Conservation (phyloP, 2,888 invertebrate genomes). For the Sphaeridia pumilis region DNA sequence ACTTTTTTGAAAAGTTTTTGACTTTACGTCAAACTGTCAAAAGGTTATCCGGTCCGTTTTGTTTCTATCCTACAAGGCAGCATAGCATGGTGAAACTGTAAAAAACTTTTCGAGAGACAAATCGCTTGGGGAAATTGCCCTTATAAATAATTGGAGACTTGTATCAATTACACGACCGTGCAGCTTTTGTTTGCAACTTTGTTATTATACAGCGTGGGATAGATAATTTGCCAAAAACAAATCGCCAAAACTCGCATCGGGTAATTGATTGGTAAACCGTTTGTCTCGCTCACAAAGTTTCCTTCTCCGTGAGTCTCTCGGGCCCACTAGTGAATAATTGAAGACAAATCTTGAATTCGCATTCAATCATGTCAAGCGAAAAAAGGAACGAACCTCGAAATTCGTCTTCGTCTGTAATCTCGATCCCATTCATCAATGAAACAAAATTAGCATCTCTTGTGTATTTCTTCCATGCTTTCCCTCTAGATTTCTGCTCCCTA, state of each 20-base stretch:
- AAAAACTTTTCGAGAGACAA: not conserved
- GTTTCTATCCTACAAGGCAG: no score
- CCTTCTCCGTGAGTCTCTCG: no score
- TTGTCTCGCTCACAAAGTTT: no score
- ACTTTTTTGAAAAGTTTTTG: not conserved
- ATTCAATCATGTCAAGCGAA: constrained; percentile 1
- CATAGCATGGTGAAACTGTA: not conserved
- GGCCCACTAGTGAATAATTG: constrained; percentile 5
- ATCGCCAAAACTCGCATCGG: not conserved
- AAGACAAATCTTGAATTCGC: not conserved
- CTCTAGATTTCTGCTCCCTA: no score
- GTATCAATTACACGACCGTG: not conserved
- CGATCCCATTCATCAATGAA: not conserved
- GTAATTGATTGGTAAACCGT: no score
- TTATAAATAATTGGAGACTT: not conserved
- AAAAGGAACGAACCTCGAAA: not conserved
- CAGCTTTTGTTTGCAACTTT: not conserved
- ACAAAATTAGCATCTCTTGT: not conserved
- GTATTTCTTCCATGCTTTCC: not conserved
- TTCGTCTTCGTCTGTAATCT: not conserved
- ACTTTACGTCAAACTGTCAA: no score
- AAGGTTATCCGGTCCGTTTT: no score
- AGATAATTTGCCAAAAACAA: constrained; percentile 1
- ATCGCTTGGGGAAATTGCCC: not conserved
- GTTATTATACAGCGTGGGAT: not conserved